Percentiles rank a stretch among this genome's conserved stretches.
These are phyloP conservation scores for Paracanthobrama guichenoti DNA, from an alignment of 2,113 vertebrate species.

Conservation along the genomic window DNA sequence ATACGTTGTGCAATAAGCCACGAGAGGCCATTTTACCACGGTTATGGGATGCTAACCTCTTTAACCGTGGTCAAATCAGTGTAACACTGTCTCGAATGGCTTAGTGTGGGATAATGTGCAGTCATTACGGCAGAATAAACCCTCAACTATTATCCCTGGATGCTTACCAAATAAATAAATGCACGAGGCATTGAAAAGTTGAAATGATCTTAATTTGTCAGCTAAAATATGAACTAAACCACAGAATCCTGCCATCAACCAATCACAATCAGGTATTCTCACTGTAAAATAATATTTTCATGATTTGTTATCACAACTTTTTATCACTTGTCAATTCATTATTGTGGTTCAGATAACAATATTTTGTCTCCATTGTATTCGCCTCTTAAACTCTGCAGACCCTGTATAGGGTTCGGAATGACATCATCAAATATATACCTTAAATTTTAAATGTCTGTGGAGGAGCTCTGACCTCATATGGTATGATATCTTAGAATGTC, in stretches of 20 bases:
- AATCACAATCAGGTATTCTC: not conserved
- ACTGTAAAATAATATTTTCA: too few relatives aligned
- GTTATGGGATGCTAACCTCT: not conserved
- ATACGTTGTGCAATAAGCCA: not conserved
- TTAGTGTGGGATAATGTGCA: not conserved
- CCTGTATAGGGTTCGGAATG: too few relatives aligned
- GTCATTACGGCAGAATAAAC: not conserved
- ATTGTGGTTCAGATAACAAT: too few relatives aligned
- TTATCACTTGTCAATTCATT: too few relatives aligned
- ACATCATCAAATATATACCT: too few relatives aligned
- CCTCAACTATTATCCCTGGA: not conserved
- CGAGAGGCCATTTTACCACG: not conserved
- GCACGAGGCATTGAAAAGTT: not conserved
- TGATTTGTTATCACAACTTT: too few relatives aligned
- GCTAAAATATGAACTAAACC: not conserved
- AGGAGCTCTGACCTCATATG: too few relatives aligned
- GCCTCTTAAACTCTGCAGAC: too few relatives aligned
- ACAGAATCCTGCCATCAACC: not conserved
- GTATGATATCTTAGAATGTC: too few relatives aligned
- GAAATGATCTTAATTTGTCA: not conserved
- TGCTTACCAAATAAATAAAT: constrained; percentile 7
- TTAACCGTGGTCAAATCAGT: not conserved
- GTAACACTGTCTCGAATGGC: not conserved
- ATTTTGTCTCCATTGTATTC: too few relatives aligned
- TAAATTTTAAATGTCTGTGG: too few relatives aligned